These are phyloP conservation scores for Ceratosolen solmsi DNA, from an alignment of 1,140 invertebrate genomes.

Conservation along the genomic window DNA sequence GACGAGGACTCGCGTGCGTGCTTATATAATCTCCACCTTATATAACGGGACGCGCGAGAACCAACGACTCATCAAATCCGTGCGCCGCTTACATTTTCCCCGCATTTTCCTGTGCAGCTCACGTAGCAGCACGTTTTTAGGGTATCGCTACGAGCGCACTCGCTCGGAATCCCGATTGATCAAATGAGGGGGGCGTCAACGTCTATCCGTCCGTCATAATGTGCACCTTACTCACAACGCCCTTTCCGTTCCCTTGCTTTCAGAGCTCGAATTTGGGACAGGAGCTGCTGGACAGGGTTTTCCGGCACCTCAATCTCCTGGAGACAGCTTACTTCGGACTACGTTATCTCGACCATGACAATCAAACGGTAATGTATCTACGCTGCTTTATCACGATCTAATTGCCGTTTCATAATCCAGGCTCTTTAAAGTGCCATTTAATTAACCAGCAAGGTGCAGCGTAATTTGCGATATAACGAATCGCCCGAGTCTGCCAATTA, in stretches of 20 bases:
- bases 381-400: too few relatives aligned
- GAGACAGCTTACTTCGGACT: constrained; percentile 96
- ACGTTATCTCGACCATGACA: constrained; percentile 88
- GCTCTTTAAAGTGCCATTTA: too few relatives aligned
- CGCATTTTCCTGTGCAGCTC: constrained; percentile 9
- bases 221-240: constrained; percentile 27
- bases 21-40: neutral
- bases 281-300: constrained; percentile 89
- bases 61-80: constrained; percentile 1
- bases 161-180: neutral
- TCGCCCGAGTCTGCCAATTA: too few relatives aligned
- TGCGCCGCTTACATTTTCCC: neutral
- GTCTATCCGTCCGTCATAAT: constrained; percentile 7
- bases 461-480: too few relatives aligned
- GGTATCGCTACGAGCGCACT: neutral
- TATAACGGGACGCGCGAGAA: neutral
- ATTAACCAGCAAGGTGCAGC: too few relatives aligned
- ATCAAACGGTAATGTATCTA: constrained; percentile 84
- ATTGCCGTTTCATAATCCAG: too few relatives aligned
- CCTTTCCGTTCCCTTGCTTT: constrained; percentile 71
- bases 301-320: constrained; percentile 90
- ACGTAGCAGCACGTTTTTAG: neutral
- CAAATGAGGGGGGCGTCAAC: neutral
- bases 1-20: neutral
- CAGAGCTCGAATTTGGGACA: constrained; percentile 89